phyloP scores from a whole-genome alignment of 2,888 invertebrate species.

The Sclerodermus sp. region DNA sequence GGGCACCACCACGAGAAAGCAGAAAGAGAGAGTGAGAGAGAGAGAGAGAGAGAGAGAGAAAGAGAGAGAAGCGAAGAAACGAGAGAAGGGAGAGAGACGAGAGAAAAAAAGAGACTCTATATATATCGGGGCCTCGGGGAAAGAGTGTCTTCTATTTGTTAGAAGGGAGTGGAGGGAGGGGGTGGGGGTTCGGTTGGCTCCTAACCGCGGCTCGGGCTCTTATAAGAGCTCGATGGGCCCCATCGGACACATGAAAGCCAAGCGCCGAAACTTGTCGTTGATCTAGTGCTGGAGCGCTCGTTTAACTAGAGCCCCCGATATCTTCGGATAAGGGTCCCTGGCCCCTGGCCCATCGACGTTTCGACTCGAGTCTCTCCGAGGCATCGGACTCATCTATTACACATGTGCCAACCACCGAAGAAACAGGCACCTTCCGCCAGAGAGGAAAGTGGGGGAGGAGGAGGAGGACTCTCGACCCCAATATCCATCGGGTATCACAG shows the following conservation, averaged over 20 bases:
- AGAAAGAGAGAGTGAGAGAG: too few species aligned
- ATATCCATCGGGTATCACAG: too few species aligned
- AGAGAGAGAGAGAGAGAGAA: slow-evolving; percentile 4
- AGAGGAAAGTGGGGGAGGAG: too few species aligned
- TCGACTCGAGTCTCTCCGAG: slow-evolving; percentile 13
- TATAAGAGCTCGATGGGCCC: slow-evolving; percentile 34
- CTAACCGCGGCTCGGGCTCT: slow-evolving; percentile 32
- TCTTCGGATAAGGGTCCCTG: slow-evolving; percentile 44
- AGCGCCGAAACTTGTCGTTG: slow-evolving; percentile 54
- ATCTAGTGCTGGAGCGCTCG: slow-evolving; percentile 51
- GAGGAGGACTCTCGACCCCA: too few species aligned
- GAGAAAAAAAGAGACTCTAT: slow-evolving; percentile 3
- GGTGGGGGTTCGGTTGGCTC: slow-evolving; percentile 28
- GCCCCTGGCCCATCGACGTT: slow-evolving; percentile 34
- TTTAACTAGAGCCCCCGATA: slow-evolving; percentile 52
- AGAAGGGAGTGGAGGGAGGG: too few species aligned
- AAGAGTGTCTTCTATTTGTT: slow-evolving; percentile 46
- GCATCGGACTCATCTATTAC: slow-evolving; percentile 44
- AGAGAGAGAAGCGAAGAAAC: slow-evolving; percentile 9
- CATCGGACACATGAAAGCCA: slow-evolving; percentile 51
- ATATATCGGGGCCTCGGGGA: slow-evolving; percentile 13
- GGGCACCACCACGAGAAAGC: too few species aligned
- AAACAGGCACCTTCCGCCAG: too few species aligned
- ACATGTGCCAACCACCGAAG: slow-evolving; percentile 29
- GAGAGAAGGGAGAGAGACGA: too few species aligned